Conservation (phyloP, 2,797 vertebrate species). For the Phrynocephalus forsythii region DNA sequence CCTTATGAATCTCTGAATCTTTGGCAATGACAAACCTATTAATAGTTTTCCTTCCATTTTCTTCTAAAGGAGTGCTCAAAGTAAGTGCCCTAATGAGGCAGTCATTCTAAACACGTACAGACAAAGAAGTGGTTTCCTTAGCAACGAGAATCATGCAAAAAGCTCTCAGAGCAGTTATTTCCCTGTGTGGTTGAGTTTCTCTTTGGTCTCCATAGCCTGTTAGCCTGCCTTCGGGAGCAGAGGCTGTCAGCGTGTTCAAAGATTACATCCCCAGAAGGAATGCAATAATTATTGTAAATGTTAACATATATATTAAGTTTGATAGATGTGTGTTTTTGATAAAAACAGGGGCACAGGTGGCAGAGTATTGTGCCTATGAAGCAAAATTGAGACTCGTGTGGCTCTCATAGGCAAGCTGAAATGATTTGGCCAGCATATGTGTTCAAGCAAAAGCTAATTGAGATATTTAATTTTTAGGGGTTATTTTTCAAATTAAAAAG, state of each 20-base stretch:
- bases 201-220: constrained; percentile 72
- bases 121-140: constrained; percentile 83
- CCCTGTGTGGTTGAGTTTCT: constrained; percentile 58
- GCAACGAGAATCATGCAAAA: constrained; percentile 78
- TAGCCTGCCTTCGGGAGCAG: constrained; percentile 70
- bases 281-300: constrained; percentile 42
- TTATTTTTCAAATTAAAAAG: not conserved
- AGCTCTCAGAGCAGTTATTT: constrained; percentile 77
- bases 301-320: constrained; percentile 39
- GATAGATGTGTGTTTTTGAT: constrained; percentile 34
- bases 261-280: constrained; percentile 58
- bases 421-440: constrained; percentile 5
- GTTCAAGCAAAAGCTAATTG: not conserved
- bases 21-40: constrained; percentile 60
- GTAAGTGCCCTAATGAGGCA: constrained; percentile 77
- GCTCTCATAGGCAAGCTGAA: not conserved
- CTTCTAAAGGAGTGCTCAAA: constrained; percentile 65
- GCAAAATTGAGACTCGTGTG: constrained; percentile 30
- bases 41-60: constrained; percentile 62
- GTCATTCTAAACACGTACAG: constrained; percentile 83
- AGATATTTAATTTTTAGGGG: not conserved
- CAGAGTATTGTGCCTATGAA: not conserved
- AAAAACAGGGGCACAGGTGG: not conserved
- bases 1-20: constrained; percentile 69
- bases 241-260: constrained; percentile 65